Percentiles rank a stretch among this genome's conserved stretches.
Conservation (phyloP, 2,113 vertebrate species). For the Garra rufa region DNA sequence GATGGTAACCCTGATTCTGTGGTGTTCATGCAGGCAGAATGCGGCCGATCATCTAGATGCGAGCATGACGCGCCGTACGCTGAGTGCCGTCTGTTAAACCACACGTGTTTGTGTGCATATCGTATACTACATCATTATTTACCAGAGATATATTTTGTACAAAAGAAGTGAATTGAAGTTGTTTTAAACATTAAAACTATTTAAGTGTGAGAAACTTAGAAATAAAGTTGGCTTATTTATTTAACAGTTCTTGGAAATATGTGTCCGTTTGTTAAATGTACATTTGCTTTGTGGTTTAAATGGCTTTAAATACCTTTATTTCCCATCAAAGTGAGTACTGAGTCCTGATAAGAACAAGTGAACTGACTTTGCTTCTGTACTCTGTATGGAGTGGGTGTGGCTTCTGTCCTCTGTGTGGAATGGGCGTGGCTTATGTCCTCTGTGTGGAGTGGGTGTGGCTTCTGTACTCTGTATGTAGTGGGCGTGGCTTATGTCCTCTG, state of each 20-base stretch:
- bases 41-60: no score
- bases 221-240: constrained; percentile 33
- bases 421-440: no score
- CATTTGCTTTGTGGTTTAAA: neutral
- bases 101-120: neutral
- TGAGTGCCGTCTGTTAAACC: no score
- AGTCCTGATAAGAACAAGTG: neutral
- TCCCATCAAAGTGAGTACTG: neutral
- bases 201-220: neutral
- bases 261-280: neutral
- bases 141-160: neutral
- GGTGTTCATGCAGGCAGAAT: no score
- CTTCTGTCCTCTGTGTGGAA: no score
- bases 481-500: no score
- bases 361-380: no score
- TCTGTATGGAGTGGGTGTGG: no score
- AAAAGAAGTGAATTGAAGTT: neutral
- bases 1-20: no score
- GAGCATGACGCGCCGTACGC: no score
- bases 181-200: neutral
- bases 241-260: neutral
- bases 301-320: neutral
- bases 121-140: neutral
- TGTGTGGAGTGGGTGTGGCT: no score
- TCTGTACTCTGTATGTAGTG: no score